A percentile compares a stretch with the other conserved stretches of the same genome.
These are phyloP conservation scores for Papilio helenus DNA, from an alignment of 1,140 invertebrate genomes.

Conservation along the genomic window DNA sequence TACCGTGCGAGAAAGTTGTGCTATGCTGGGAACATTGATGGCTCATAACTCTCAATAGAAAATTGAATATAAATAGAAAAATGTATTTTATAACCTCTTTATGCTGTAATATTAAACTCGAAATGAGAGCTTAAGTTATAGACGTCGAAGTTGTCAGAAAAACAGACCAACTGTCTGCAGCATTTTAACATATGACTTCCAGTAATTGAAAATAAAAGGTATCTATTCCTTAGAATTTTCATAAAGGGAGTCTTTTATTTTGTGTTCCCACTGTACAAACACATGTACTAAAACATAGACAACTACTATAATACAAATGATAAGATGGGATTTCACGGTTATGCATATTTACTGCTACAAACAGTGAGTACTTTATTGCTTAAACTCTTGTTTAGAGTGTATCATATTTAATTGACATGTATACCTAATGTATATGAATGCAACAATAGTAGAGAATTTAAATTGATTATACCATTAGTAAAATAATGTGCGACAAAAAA, in stretches of 20 bases:
- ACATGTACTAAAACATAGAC: too few relatives aligned
- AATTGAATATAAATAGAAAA: conserved; percentile 6
- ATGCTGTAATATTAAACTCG: background rate
- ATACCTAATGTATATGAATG: too few relatives aligned
- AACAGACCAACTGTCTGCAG: background rate
- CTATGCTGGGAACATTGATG: background rate
- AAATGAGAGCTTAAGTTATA: background rate
- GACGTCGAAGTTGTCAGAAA: conserved; percentile 4
- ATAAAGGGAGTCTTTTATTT: background rate
- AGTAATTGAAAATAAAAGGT: background rate
- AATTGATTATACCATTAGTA: too few relatives aligned
- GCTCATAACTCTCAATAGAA: conserved; percentile 16
- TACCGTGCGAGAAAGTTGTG: conserved; percentile 35
- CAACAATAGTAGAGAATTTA: too few relatives aligned
- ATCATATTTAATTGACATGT: too few relatives aligned
- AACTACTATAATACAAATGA: too few relatives aligned
- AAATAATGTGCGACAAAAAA: too few relatives aligned
- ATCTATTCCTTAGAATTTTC: background rate
- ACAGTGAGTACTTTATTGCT: too few relatives aligned
- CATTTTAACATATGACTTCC: conserved; percentile 8
- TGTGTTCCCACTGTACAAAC: background rate
- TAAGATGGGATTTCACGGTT: too few relatives aligned
- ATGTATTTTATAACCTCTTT: background rate
- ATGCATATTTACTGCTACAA: too few relatives aligned
- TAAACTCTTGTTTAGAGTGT: too few relatives aligned